Conservation (phyloP, 2,888 invertebrate species). For the Polymixis flavicincta region DNA sequence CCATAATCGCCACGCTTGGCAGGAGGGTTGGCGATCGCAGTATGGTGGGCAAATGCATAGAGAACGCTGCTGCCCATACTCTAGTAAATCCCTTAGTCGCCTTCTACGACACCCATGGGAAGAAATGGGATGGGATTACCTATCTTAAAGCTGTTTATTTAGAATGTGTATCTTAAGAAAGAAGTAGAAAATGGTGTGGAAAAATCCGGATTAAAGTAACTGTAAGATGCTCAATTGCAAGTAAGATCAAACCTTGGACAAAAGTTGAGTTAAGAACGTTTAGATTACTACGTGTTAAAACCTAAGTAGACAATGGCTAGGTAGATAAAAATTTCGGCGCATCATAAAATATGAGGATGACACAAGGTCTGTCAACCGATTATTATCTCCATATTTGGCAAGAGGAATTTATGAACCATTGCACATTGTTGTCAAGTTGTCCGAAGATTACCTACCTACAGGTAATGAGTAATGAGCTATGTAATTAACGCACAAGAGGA, state of each 20-base stretch:
- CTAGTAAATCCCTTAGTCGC: too few species aligned
- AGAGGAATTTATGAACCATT: constrained; percentile 14
- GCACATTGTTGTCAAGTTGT: constrained; percentile 1
- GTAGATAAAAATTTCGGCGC: not conserved
- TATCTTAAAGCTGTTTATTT: not conserved
- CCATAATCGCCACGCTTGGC: too few species aligned
- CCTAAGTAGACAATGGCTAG: not conserved
- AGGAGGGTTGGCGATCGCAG: too few species aligned
- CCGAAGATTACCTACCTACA: not conserved
- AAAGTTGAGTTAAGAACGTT: not conserved
- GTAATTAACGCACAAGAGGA: constrained; percentile 30
- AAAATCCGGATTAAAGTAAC: not conserved
- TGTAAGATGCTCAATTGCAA: not conserved
- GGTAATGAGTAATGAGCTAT: constrained; percentile 21
- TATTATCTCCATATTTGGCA: constrained; percentile 12
- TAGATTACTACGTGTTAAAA: not conserved
- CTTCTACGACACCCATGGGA: too few species aligned
- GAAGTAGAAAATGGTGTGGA: not conserved
- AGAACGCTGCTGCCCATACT: too few species aligned
- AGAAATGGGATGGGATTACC: too few species aligned
- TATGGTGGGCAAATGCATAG: too few species aligned
- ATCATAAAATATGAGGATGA: not conserved
- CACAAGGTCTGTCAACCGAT: not conserved
- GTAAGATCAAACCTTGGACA: not conserved
- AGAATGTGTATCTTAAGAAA: not conserved